Evolutionary conservation across 2,113 vertebrate species (phyloP), one percentile per base, ranked within the genome.

Genomic region (Redunca redunca): DNA sequence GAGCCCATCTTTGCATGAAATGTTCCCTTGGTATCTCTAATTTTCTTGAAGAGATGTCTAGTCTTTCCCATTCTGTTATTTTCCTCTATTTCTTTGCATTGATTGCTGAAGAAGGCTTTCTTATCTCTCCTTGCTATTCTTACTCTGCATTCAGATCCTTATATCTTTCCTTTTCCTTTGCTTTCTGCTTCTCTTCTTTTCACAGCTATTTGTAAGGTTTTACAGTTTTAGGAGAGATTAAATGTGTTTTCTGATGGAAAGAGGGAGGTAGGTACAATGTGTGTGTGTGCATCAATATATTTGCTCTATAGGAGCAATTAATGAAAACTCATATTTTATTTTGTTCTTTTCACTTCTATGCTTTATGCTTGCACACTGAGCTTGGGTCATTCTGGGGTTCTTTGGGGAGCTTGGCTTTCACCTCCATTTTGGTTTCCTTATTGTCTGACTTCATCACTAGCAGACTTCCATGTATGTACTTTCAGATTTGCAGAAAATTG

Each of bases 401-500:
- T 50, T 17, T 36, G 14, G 33, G 25, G 80, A 67, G 10, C n/a
- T 53, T 30, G 58, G 1, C 26, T 53, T 85, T 94, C 26, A 83
- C 19, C 43, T 84, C 9, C 25, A 6, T 52, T 48, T 82, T 28
- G 25, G 4, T 74, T 77, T 25, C 21, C 10, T 67, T 9, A 4
- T 28, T 12, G 33, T 88, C 9, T 87, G 48, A 12, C 17, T 89
- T 86, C 57, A 36, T 85, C 33, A 50, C 88, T 11, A 93, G 50
- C 26, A 43, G 11, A 94, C 10, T 77, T 78, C 17, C n/a, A 23
- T 9, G 40, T 67, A 67, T 36, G 13, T 62, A 46, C 57, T 92
- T 90, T 90, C 17, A 83, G 50, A 94, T 23, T 82, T 95, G 15
- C 2, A 82, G 33, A 64, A 94, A 64, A 53, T 48, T 43, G 15